Conservation (phyloP, 2,113 vertebrate genomes). For the Dasypus novemcinctus region DNA sequence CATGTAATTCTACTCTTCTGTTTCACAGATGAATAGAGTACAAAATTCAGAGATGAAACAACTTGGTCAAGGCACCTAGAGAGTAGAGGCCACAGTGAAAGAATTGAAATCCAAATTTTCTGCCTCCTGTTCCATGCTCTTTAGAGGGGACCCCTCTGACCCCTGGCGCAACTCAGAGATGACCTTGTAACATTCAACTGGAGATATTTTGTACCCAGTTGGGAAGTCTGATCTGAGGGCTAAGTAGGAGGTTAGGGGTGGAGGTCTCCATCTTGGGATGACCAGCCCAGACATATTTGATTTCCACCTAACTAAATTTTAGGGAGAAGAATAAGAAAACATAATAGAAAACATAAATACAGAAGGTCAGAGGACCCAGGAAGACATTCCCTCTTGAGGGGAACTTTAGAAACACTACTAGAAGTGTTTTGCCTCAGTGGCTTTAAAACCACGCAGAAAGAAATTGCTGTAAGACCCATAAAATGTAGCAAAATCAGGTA, state of each 20-base stretch:
- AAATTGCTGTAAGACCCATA: neutral
- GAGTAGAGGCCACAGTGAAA: neutral
- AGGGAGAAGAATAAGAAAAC: neutral
- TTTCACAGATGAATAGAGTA: neutral
- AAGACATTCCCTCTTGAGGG: neutral
- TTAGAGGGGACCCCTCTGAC: neutral
- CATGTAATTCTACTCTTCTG: neutral
- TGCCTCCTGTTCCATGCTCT: neutral
- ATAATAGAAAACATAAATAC: neutral
- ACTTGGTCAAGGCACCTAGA: neutral
- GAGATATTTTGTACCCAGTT: neutral
- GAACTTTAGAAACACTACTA: neutral
- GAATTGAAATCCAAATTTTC: neutral
- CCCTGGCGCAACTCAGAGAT: neutral
- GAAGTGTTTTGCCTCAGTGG: neutral
- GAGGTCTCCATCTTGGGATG: neutral
- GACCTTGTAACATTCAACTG: neutral
- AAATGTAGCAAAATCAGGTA: neutral
- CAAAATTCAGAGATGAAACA: neutral
- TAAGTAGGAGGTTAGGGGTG: neutral
- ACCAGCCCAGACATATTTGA: neutral
- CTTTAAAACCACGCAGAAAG: constrained; percentile 9
- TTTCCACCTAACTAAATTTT: neutral
- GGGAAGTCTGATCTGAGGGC: neutral
- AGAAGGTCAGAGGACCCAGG: neutral